Evolutionary conservation across 2,888 invertebrate genomes (phyloP), one percentile per base, ranked within the genome.

Genomic region (Pardosa pseudoannulata): DNA sequence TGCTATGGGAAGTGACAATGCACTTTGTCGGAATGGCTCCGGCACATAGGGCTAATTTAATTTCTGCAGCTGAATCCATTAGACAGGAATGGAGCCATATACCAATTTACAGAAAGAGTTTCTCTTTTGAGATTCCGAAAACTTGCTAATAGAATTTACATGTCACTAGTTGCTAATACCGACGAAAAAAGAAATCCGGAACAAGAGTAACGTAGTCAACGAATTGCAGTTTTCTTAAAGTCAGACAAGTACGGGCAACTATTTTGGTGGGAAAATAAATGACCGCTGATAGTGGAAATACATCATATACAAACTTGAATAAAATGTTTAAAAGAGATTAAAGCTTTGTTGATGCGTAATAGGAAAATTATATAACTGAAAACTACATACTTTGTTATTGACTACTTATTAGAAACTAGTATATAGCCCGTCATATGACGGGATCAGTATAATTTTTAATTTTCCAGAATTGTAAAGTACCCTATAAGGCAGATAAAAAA

Each of bases 31-130:
- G 29, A 56, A 50, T 56, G 68, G 13, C 46, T 68, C 13, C n/a
- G 7, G 32, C 32, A 19, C 41, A 62, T 39, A 41, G 27, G 41
- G 23, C 64, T 79, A 79, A 79, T 79, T 79, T 71, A 70, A 79
- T 79, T 79, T 79, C 46, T 62, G 71, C 6, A 64, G 41, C 79
- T 72, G 71, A 71, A 62, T 71, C 79, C 71, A 79, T 79, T 79
- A 71, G 79, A 67, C n/a, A 32, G 67, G n/a, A 67, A 19, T 31
- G 67, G 36, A 64, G 28, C 29, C 31, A 28, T 62, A 41, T 41
- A 23, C 32, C 64, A 56, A 36, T 29, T 62, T 39, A 16, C n/a
- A 19, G 9, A 28, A 79, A 41, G 56, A 62, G 29, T 71, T 71
- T 19, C 23, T 70, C 28, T 16, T 50, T 56, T 68, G 1, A n/a